A percentile compares a stretch with the other conserved stretches of the same genome.
Evolutionary conservation across 2,797 vertebrate genomes (phyloP).

Genomic region (Sus cebifrons): DNA sequence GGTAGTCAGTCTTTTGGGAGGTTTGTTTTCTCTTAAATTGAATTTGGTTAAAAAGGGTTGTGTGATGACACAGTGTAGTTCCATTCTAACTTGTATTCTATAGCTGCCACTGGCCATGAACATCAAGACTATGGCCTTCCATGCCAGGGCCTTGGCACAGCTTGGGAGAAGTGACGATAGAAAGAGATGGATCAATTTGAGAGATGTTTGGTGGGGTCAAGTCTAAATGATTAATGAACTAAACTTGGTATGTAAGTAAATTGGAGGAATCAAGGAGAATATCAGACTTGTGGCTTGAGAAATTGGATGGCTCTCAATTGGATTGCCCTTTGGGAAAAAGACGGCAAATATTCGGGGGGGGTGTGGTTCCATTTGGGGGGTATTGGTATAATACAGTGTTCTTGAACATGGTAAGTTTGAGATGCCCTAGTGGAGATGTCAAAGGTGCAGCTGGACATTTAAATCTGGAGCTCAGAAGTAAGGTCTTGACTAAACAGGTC

Average conservation of each 20-base stretch:
- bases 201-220: background rate
- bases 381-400: background rate
- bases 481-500: background rate
- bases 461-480: conserved; percentile 28
- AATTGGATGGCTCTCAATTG: background rate
- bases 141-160: background rate
- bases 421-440: background rate
- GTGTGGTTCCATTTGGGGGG: background rate
- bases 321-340: background rate
- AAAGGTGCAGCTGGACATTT: background rate
- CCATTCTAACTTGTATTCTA: background rate
- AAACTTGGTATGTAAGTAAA: background rate
- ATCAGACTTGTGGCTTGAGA: background rate
- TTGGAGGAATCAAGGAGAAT: background rate
- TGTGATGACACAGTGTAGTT: background rate
- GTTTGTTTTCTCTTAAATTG: conserved; percentile 23
- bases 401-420: background rate
- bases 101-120: background rate
- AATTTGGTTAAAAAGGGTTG: conserved; percentile 22
- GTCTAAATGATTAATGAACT: background rate
- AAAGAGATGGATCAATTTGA: background rate
- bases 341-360: background rate
- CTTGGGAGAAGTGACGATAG: background rate
- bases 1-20: background rate
- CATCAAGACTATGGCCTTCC: background rate